Base-by-base conservation (phyloP, 2,797 vertebrate species). In the Gephyroberyx darwinii region DNA sequence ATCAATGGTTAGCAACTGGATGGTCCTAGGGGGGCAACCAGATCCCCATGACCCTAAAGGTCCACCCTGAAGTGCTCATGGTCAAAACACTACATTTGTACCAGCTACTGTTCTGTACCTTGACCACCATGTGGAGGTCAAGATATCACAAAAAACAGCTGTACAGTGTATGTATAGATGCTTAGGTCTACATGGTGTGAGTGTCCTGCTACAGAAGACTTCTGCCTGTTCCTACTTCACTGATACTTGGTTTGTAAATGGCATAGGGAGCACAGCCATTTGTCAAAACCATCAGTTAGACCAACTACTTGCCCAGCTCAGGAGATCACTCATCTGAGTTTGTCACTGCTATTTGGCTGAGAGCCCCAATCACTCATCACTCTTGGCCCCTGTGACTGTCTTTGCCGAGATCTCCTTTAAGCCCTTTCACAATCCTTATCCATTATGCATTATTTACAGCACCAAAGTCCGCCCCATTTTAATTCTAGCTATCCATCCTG, bases 401-500 rank as follows among this genome's bases (percentile, higher is more conserved):
- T 50, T 26, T n/a, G 35, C 52, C 71, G 12, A n/a, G 7, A 13
- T 19, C 51, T 61, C 41, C 48, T 50, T 52, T 62, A 35, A 65
- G 35, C 62, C 54, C 26, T 56, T 64, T 47, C 53, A 31, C 67
- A 57, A 31, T 56, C 47, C 55, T 43, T 57, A 3, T 22, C 54
- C 19, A 35, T 6, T 48, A 26, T 69, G 48, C 74, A 70, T 63
- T 65, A 66, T 74, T 67, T 19, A 61, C 58, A 17, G 59, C 69
- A 55, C 19, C 37, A 19, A 68, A 52, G 43, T 19, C 26, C 30
- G 51, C 41, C 64, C 63, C 45, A 4, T 69, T 73, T 74, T 80
- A 65, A 74, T 74, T 65, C 31, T 45, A 70, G 55, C 70, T 45
- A 78, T 74, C 75, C 60, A 72, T 74, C 70, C 59, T 60, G 16